Conservation (phyloP, 2,888 invertebrate species). For the Priocnemis perturbator region DNA sequence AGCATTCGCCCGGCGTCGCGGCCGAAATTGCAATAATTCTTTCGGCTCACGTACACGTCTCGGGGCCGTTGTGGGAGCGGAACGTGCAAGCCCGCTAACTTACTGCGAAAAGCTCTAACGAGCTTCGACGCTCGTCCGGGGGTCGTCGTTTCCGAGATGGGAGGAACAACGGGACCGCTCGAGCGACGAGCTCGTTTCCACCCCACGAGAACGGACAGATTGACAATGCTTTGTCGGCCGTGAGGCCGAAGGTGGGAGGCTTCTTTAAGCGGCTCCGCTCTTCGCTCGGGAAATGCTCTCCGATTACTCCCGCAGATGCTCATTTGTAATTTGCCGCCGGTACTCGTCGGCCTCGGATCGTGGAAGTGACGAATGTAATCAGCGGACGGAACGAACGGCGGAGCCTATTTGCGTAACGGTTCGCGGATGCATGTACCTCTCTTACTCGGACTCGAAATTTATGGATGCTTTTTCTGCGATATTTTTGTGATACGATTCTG, state of each 20-base stretch:
- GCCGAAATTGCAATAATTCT: conserved; percentile 70
- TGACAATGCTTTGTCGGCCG: too few species aligned
- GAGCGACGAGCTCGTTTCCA: background rate
- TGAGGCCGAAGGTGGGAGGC: too few species aligned
- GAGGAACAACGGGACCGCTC: conserved; percentile 1
- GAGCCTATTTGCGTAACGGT: too few species aligned
- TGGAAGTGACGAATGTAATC: too few species aligned
- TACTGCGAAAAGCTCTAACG: conserved; percentile 66
- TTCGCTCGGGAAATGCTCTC: background rate
- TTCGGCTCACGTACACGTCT: conserved; percentile 67
- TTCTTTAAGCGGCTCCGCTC: background rate
- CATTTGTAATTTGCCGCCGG: conserved; percentile 38
- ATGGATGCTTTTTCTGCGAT: too few species aligned
- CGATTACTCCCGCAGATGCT: conserved; percentile 17
- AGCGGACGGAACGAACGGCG: too few species aligned
- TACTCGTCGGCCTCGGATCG: too few species aligned
- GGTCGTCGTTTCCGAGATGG: conserved; percentile 25
- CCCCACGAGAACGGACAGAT: conserved; percentile 3
- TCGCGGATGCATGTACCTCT: too few species aligned
- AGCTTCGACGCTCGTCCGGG: conserved; percentile 69
- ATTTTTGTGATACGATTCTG: too few species aligned
- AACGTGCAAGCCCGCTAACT: conserved; percentile 53
- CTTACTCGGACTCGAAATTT: too few species aligned
- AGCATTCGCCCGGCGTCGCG: conserved; percentile 51
- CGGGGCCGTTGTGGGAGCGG: conserved; percentile 22